Percentiles rank a stretch among this genome's conserved stretches.
These are phyloP conservation scores for Lithophane socia DNA, from an alignment of 2,888 invertebrate species.

Conservation along the genomic window DNA sequence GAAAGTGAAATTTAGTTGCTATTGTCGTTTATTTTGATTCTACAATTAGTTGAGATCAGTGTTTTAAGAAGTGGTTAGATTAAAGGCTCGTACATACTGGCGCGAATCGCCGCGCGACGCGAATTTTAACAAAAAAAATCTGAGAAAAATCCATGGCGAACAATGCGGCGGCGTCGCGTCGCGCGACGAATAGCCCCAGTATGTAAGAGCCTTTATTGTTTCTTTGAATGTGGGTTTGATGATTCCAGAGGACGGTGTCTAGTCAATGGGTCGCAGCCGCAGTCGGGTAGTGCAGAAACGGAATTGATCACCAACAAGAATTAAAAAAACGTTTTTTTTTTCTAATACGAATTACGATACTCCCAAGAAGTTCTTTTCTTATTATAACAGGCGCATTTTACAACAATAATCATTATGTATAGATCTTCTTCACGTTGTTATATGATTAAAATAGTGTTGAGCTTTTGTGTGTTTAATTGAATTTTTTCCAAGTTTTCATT, in stretches of 20 bases:
- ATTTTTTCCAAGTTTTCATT: no score
- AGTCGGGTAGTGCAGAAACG: neutral
- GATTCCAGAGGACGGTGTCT: neutral
- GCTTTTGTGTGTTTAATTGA: no score
- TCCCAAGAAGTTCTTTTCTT: neutral
- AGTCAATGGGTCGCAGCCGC: neutral
- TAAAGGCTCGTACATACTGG: no score
- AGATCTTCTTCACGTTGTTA: neutral
- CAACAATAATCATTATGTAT: neutral
- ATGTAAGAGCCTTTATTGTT: neutral
- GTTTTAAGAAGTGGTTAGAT: constrained; percentile 9
- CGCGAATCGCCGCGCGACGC: no score
- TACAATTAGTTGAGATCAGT: neutral
- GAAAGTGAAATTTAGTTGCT: constrained; percentile 48
- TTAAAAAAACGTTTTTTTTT: neutral
- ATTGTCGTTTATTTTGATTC: constrained; percentile 14
- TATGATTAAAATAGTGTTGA: no score
- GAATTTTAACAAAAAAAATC: no score
- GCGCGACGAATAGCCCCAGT: no score
- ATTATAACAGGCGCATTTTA: neutral
- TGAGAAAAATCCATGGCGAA: no score
- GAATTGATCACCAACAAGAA: neutral
- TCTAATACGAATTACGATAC: neutral
- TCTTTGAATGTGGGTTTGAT: neutral
- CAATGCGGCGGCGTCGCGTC: no score